These are phyloP conservation scores for Eupithecia abbreviata DNA, from an alignment of 2,888 invertebrate species.

Conservation along the genomic window DNA sequence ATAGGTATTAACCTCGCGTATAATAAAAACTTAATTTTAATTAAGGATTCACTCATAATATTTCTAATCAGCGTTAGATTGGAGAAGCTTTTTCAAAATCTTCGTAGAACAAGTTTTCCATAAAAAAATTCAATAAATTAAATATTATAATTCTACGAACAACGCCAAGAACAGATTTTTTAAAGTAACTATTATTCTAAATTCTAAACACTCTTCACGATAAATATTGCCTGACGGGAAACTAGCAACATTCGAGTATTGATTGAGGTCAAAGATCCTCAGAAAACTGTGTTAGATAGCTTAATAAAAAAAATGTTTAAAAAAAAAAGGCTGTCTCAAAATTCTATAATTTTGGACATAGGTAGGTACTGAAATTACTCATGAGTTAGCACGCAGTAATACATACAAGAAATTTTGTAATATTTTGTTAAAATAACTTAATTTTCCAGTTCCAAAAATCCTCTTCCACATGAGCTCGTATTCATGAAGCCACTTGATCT, in stretches of 20 bases:
- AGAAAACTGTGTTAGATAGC: neutral
- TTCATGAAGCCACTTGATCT: conserved; percentile 10
- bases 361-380: neutral
- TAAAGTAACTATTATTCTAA: conserved; percentile 9
- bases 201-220: conserved; percentile 39
- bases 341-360: neutral
- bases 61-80: conserved; percentile 18
- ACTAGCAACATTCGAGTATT: conserved; percentile 41
- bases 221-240: conserved; percentile 35
- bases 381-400: neutral
- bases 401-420: conserved; percentile 11
- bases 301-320: neutral
- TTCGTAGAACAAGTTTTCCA: conserved; percentile 13
- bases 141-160: neutral
- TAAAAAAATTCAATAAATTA: conserved; percentile 21
- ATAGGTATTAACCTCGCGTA: neutral
- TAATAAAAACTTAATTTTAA: conserved; percentile 5
- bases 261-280: conserved; percentile 32
- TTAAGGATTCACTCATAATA: conserved; percentile 12
- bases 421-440: conserved; percentile 20
- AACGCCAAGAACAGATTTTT: conserved; percentile 16
- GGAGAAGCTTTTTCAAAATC: conserved; percentile 13
- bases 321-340: neutral
- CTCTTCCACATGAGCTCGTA: conserved; percentile 16
- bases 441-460: conserved; percentile 18